Percentiles rank a stretch among this genome's conserved stretches.
Conservation (phyloP, 2,113 vertebrate genomes). For the Ageneiosus marmoratus region DNA sequence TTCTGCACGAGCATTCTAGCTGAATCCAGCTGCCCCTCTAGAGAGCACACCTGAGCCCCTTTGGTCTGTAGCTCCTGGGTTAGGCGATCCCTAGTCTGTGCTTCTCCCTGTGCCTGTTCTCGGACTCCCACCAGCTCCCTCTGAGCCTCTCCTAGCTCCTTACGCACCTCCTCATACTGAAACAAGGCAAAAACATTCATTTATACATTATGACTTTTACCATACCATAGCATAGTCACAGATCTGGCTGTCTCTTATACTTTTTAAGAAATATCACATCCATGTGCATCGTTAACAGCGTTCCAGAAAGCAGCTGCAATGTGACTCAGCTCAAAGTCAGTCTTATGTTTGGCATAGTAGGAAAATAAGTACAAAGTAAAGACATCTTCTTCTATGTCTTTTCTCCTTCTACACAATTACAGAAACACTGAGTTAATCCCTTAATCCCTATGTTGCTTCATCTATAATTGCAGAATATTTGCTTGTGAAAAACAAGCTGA, state of each 20-base stretch:
- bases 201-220: background rate
- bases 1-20: constrained; percentile 65
- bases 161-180: constrained; percentile 70
- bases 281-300: background rate
- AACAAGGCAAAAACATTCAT: background rate
- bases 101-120: constrained; percentile 60
- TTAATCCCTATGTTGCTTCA: constrained; percentile 1
- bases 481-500: background rate
- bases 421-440: background rate
- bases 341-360: background rate
- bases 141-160: constrained; percentile 65
- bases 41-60: constrained; percentile 70
- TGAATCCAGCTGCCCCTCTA: constrained; percentile 76
- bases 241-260: background rate
- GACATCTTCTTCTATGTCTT: background rate
- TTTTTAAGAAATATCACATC: background rate
- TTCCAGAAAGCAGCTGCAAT: background rate
- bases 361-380: background rate
- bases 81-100: constrained; percentile 62
- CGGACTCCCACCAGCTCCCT: constrained; percentile 66
- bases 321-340: background rate
- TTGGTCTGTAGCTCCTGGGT: constrained; percentile 73
- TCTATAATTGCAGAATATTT: background rate
- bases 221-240: background rate
- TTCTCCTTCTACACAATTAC: too few species aligned